Evolutionary conservation across 2,797 vertebrate genomes (phyloP), one percentile per base, ranked within the genome.

Genomic region (Acanthopagrus latus): DNA sequence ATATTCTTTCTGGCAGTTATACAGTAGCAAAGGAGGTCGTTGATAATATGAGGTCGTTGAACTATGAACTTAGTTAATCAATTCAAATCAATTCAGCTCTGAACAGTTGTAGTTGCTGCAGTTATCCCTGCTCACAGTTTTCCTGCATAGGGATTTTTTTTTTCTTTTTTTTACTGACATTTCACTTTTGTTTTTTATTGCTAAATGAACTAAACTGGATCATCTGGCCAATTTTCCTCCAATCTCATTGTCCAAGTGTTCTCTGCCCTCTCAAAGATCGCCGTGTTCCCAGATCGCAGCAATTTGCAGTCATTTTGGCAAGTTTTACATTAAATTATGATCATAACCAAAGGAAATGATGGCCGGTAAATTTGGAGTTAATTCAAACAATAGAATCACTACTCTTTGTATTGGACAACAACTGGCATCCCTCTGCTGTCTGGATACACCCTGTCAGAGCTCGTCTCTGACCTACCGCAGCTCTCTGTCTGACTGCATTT

Each of bases 401-500:
- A 0, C 2, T 27, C 44, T 68, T n/a, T 27, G 0, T 41, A 25
- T 59, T 27, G 4, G 33, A 47, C 63, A 41, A 8, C 44, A 57
- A 9, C 64, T 29, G 51, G 54, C 47, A 7, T 52, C 47, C 47
- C 27, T 55, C 47, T 81, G 38, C 14, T 47, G 33, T 58, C 16
- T 58, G 54, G 63, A 71, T 33, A 10, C 52, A 14, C 52, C 54
- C 60, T 21, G 59, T 29, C 27, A 27, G 46, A 63, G 13, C 29
- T 21, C 21, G 23, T 58, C 74, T 67, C 23, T 12, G 27, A 58
- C 64, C 63, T 10, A 12, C 65, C 69, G 65, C 78, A 12, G 58
- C 60, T 75, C 78, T 14, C 71, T 29, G 46, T 57, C 82, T 73
- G 84, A 46, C 79, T 82, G 59, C 80, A 43, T 72, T 76, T 70